These are phyloP conservation scores for Xiphias gladius DNA, from an alignment of 2,113 vertebrate genomes.

Conservation along the genomic window DNA sequence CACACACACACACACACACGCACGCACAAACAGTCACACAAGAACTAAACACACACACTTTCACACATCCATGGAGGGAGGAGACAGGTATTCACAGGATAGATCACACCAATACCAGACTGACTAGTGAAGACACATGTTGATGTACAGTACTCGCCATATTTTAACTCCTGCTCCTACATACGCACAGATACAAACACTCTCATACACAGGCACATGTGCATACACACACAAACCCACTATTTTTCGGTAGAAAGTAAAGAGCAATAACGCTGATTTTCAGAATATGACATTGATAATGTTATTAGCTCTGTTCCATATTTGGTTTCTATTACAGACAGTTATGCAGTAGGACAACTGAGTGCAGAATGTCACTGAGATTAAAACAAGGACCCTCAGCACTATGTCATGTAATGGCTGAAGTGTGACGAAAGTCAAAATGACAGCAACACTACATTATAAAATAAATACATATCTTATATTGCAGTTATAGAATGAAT, in stretches of 20 bases:
- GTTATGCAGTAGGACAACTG: conserved; percentile 25
- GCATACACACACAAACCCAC: conserved; percentile 21
- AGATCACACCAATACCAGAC: conserved; percentile 79
- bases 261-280: conserved; percentile 53
- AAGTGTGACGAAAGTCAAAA: conserved; percentile 25
- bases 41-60: conserved; percentile 32
- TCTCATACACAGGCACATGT: conserved; percentile 18
- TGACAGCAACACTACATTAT: conserved; percentile 36
- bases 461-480: conserved; percentile 71
- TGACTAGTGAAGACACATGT: conserved; percentile 77
- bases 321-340: conserved; percentile 70
- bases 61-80: conserved; percentile 47
- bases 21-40: conserved; percentile 29
- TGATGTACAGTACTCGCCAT: conserved; percentile 75
- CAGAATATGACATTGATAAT: conserved; percentile 47
- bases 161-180: conserved; percentile 67
- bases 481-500: conserved; percentile 68
- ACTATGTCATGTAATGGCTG: not conserved
- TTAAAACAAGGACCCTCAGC: conserved; percentile 34
- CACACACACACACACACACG: conserved; percentile 13
- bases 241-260: conserved; percentile 74
- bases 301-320: conserved; percentile 68
- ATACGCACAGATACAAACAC: conserved; percentile 36
- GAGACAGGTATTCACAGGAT: conserved; percentile 77
- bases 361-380: conserved; percentile 15